phyloP scores from a whole-genome alignment of 2,888 invertebrate genomes.

The Dorcus hopei region DNA sequence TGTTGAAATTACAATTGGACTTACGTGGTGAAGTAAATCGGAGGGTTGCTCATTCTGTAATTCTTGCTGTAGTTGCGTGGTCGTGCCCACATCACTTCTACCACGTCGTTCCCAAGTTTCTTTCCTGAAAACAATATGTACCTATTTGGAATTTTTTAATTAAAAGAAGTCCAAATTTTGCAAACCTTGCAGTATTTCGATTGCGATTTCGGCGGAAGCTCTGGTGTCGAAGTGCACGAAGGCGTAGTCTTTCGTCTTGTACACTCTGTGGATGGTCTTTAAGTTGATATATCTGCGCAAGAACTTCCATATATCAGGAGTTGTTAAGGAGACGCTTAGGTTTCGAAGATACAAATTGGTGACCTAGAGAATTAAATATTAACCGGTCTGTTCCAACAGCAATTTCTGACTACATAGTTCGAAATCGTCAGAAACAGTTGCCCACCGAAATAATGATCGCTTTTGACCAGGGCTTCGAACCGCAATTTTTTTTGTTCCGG shows the following conservation, averaged over 20 bases:
- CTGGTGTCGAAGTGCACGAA: constrained; percentile 56
- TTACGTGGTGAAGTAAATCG: constrained; percentile 38
- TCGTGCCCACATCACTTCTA: constrained; percentile 38
- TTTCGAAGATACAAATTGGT: constrained; percentile 73
- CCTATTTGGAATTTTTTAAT: background rate
- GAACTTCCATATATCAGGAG: background rate
- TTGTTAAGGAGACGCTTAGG: constrained; percentile 20
- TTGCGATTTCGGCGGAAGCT: constrained; percentile 48
- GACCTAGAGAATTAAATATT: constrained; percentile 57
- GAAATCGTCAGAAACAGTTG: no score
- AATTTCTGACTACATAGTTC: no score
- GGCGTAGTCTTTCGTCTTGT: constrained; percentile 49
- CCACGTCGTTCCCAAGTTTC: constrained; percentile 15
- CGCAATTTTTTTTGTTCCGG: no score
- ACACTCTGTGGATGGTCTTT: background rate
- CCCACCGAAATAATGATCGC: no score
- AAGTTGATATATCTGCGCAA: background rate
- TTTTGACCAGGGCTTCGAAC: no score
- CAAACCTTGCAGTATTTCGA: constrained; percentile 37
- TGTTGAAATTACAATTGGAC: no score
- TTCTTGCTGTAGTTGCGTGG: constrained; percentile 35
- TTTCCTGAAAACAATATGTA: background rate
- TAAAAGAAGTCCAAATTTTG: background rate
- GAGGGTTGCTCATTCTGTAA: constrained; percentile 23
- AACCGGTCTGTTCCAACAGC: no score